phyloP scores from a whole-genome alignment of 1,140 invertebrate species.

The Thaumetopoea pityocampa region DNA sequence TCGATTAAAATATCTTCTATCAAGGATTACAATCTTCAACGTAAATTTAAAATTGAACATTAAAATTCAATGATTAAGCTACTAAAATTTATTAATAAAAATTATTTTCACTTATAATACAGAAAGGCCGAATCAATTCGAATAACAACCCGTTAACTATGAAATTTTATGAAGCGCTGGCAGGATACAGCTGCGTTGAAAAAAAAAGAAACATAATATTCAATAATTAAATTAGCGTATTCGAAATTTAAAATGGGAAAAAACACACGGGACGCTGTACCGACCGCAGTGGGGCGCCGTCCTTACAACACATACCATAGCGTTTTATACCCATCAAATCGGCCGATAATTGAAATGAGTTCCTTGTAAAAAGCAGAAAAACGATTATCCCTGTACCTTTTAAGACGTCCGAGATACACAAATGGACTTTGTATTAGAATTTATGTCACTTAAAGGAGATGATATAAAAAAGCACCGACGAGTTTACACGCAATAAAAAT shows the following conservation, averaged over 20 bases:
- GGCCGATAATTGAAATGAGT: slow-evolving; percentile 73
- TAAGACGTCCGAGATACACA: slow-evolving; percentile 74
- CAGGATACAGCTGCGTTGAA: slow-evolving; percentile 62
- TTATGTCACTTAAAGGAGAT: slow-evolving; percentile 73
- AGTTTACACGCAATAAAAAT: slow-evolving; percentile 74
- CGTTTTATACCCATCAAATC: slow-evolving; percentile 68
- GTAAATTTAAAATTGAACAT: slow-evolving; percentile 12
- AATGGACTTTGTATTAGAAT: slow-evolving; percentile 75
- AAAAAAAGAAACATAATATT: slow-evolving; percentile 39
- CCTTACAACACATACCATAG: slow-evolving; percentile 56
- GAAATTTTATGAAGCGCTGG: slow-evolving; percentile 39
- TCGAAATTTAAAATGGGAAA: slow-evolving; percentile 49
- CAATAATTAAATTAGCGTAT: slow-evolving; percentile 72
- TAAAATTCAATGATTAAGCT: slow-evolving; percentile 18
- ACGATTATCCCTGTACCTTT: slow-evolving; percentile 73
- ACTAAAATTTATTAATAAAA: slow-evolving; percentile 16
- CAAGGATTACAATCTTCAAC: slow-evolving; percentile 13
- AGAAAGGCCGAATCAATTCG: slow-evolving; percentile 17
- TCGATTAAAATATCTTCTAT: slow-evolving; percentile 19
- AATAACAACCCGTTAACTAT: slow-evolving; percentile 40
- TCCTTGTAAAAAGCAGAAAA: slow-evolving; percentile 73
- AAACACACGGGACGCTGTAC: slow-evolving; percentile 42
- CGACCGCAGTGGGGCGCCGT: slow-evolving; percentile 56
- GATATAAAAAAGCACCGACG: slow-evolving; percentile 71
- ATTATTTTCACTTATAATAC: slow-evolving; percentile 8